Percentiles rank a stretch among this genome's conserved stretches.
phyloP scores from a whole-genome alignment of 2,888 invertebrate species.

The Mesorhabditis spiculigera region DNA sequence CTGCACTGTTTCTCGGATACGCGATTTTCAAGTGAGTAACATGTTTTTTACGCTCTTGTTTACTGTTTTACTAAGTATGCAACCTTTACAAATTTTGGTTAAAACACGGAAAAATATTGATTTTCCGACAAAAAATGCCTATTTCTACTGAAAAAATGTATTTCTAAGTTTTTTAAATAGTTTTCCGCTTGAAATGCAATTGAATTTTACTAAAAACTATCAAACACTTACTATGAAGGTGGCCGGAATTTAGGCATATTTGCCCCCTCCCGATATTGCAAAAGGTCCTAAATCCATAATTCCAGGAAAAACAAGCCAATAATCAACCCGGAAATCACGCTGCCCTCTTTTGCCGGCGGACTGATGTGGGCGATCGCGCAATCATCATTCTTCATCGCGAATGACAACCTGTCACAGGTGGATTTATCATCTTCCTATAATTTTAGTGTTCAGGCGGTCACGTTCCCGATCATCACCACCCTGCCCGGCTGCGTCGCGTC shows the following conservation, averaged over 20 bases:
- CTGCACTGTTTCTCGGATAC: constrained; percentile 60
- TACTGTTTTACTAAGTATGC: no score
- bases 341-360: constrained; percentile 62
- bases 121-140: no score
- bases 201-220: no score
- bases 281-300: background rate
- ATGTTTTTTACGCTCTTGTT: no score
- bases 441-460: constrained; percentile 19
- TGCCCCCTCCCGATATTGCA: no score
- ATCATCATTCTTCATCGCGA: constrained; percentile 63
- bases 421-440: constrained; percentile 11
- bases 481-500: constrained; percentile 62
- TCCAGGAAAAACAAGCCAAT: constrained; percentile 58
- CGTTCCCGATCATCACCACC: constrained; percentile 63
- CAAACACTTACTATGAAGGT: no score
- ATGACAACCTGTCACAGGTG: constrained; percentile 60
- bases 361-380: constrained; percentile 63
- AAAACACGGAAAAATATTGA: no score
- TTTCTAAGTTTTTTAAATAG: no score
- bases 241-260: no score
- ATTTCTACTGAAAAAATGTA: no score
- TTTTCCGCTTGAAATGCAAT: no score
- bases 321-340: constrained; percentile 59
- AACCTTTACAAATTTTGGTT: no score
- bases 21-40: constrained; percentile 46